A percentile compares a stretch with the other conserved stretches of the same genome.
These are phyloP conservation scores for Etheostoma cragini DNA, from an alignment of 2,113 vertebrate species.

Conservation along the genomic window DNA sequence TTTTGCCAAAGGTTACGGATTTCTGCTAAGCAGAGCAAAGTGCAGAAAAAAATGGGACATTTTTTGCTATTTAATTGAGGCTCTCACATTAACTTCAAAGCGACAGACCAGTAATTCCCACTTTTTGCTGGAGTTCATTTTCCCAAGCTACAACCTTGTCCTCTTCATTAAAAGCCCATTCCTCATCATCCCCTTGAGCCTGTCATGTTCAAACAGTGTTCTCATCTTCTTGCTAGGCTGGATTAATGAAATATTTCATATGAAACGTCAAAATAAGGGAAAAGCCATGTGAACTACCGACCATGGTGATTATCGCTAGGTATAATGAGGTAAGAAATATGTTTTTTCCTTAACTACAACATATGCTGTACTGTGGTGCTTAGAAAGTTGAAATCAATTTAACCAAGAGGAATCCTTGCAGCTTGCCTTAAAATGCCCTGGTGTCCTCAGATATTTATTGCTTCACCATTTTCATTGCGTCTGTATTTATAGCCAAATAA, in stretches of 20 bases:
- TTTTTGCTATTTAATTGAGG: constrained; percentile 69
- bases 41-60: constrained; percentile 2
- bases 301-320: constrained; percentile 41
- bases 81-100: constrained; percentile 79
- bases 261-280: constrained; percentile 70
- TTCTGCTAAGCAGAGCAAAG: constrained; percentile 49
- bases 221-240: constrained; percentile 46
- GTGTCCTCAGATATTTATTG: not conserved
- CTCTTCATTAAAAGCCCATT: constrained; percentile 73
- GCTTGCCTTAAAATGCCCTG: not conserved
- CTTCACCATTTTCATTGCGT: not conserved
- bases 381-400: constrained; percentile 1
- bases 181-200: constrained; percentile 64
- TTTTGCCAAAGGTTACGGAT: constrained; percentile 47
- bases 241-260: constrained; percentile 73
- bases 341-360: not conserved
- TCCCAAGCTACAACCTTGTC: constrained; percentile 68
- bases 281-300: constrained; percentile 34
- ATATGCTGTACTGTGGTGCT: constrained; percentile 2
- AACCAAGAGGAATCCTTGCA: not conserved
- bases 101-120: constrained; percentile 60
- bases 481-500: not conserved
- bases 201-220: constrained; percentile 77
- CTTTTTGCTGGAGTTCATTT: constrained; percentile 68
- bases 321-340: constrained; percentile 20